phyloP scores from a whole-genome alignment of 2,797 vertebrate genomes.

The Argentina silus region DNA sequence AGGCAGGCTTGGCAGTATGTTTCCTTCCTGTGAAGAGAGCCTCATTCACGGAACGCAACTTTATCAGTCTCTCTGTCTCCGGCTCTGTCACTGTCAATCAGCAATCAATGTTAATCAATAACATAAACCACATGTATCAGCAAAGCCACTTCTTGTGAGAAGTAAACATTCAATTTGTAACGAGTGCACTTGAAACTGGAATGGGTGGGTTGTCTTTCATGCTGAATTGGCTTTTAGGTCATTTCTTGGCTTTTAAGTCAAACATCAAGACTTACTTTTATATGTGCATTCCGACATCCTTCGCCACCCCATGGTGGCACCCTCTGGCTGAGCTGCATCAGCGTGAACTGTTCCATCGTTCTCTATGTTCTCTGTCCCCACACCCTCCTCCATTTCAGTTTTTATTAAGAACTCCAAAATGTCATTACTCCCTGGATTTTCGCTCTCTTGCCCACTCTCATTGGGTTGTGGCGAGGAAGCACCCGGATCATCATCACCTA shows the following conservation, averaged over 20 bases:
- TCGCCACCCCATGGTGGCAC: slow-evolving; percentile 71
- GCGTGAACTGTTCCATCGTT: slow-evolving; percentile 16
- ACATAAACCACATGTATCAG: neutral
- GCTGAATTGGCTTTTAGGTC: too few relatives aligned
- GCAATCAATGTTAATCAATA: neutral
- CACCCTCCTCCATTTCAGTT: slow-evolving; percentile 74
- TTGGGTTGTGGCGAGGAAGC: neutral
- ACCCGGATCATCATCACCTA: neutral
- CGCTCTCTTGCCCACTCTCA: slow-evolving; percentile 15
- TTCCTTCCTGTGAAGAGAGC: slow-evolving; percentile 78
- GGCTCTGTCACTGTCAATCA: slow-evolving; percentile 66
- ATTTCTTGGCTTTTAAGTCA: too few relatives aligned
- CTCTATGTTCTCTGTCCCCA: slow-evolving; percentile 33
- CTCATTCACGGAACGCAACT: slow-evolving; percentile 74
- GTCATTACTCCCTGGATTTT: slow-evolving; percentile 68
- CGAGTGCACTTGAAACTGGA: too few relatives aligned
- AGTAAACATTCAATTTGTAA: too few relatives aligned
- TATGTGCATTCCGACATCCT: slow-evolving; percentile 74
- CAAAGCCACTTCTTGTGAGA: too few relatives aligned
- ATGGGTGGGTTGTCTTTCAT: too few relatives aligned
- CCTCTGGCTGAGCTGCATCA: slow-evolving; percentile 31
- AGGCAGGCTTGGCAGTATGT: slow-evolving; percentile 79
- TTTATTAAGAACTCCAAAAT: slow-evolving; percentile 80
- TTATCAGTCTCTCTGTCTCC: slow-evolving; percentile 78
- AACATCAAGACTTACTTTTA: slow-evolving; percentile 57